Conservation (phyloP, 2,888 invertebrate genomes). For the Eretmocerus hayati region DNA sequence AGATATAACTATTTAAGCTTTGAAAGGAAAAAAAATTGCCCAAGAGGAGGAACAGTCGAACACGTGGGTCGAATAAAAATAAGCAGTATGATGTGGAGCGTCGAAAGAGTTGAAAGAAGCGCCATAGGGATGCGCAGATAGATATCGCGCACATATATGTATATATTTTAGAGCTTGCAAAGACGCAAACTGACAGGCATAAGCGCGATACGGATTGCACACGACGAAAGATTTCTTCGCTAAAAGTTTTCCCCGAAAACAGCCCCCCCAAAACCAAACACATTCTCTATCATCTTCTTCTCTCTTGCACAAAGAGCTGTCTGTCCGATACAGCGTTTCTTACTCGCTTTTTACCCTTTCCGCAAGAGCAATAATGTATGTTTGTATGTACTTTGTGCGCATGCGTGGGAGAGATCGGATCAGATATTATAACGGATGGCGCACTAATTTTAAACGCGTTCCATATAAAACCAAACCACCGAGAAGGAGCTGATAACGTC, state of each 20-base stretch:
- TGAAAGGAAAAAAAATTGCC: not conserved
- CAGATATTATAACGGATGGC: too few species aligned
- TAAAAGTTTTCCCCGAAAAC: slow-evolving; percentile 18
- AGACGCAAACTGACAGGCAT: too few species aligned
- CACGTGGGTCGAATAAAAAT: slow-evolving; percentile 22
- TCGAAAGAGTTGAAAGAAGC: slow-evolving; percentile 1
- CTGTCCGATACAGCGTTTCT: not conserved
- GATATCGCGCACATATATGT: not conserved
- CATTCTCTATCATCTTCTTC: not conserved
- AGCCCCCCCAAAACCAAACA: slow-evolving; percentile 11
- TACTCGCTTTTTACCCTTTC: not conserved
- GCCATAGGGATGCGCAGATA: slow-evolving; percentile 2
- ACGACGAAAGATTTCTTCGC: slow-evolving; percentile 14
- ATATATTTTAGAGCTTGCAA: not conserved
- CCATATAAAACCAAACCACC: too few species aligned
- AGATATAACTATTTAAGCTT: too few species aligned
- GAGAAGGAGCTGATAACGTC: too few species aligned
- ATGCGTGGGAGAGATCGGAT: too few species aligned
- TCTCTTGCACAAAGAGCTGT: not conserved
- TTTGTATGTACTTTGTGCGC: too few species aligned
- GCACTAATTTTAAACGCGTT: too few species aligned
- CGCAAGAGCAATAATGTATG: not conserved
- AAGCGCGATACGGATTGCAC: not conserved
- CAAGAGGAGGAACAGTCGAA: not conserved
- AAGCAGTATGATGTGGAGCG: not conserved